These are phyloP conservation scores for Paraplagusia blochii DNA, from an alignment of 2,113 vertebrate genomes.

Conservation along the genomic window DNA sequence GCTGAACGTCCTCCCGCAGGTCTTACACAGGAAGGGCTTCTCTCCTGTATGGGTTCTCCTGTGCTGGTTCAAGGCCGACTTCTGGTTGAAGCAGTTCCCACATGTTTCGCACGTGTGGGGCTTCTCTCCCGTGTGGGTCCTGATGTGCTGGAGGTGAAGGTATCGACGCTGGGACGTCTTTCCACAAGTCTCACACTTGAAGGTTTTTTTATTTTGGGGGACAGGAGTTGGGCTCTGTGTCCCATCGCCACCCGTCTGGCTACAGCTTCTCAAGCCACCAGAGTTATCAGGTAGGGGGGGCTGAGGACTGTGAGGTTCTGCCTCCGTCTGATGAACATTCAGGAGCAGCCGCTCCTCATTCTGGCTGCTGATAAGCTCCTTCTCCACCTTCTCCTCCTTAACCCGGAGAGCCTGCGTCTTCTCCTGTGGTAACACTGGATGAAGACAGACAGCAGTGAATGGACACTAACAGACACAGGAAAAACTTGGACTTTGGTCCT, in stretches of 20 bases:
- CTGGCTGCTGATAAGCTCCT: no score
- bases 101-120: neutral
- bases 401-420: neutral
- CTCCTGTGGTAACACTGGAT: neutral
- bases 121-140: slow-evolving; percentile 1
- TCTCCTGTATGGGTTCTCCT: neutral
- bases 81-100: neutral
- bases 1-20: neutral
- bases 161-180: neutral
- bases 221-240: no score
- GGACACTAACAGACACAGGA: no score
- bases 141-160: neutral
- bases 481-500: no score
- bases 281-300: neutral
- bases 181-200: slow-evolving; percentile 11
- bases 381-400: neutral
- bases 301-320: no score
- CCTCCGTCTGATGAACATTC: neutral
- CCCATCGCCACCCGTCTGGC: neutral
- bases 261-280: no score
- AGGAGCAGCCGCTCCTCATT: neutral
- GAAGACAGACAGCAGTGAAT: neutral
- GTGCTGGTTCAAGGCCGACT: neutral
- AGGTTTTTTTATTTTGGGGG: no score
- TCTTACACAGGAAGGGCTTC: neutral